Evolutionary conservation across 2,797 vertebrate species (phyloP).

Genomic region (Heteromormyrus szaboi): DNA sequence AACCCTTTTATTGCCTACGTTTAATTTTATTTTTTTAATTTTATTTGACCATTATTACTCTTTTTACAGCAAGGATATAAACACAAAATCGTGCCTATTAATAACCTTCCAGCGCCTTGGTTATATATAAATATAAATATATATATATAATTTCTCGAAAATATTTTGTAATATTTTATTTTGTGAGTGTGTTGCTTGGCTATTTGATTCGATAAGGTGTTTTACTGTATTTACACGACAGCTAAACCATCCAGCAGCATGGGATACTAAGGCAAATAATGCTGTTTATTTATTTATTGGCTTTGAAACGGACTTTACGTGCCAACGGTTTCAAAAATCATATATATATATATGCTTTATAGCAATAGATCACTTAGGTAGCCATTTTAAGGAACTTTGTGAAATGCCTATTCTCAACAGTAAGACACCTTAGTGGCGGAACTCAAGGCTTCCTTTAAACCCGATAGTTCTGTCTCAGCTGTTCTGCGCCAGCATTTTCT

Average conservation of each 20-base stretch:
- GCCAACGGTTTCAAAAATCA: constrained; percentile 38
- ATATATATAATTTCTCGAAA: constrained; percentile 58
- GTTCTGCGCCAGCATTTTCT: constrained; percentile 10
- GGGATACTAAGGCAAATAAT: constrained; percentile 31
- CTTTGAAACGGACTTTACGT: constrained; percentile 46
- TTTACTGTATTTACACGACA: constrained; percentile 48
- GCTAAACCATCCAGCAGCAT: constrained; percentile 16
- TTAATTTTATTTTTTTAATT: constrained; percentile 28
- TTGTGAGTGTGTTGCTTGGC: constrained; percentile 51
- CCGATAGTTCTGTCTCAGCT: constrained; percentile 20
- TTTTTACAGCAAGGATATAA: constrained; percentile 66
- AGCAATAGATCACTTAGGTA: constrained; percentile 19
- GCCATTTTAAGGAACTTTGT: constrained; percentile 45
- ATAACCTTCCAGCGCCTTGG: constrained; percentile 95
- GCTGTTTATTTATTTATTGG: constrained; percentile 33
- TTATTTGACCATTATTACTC: constrained; percentile 18
- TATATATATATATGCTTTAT: constrained; percentile 25
- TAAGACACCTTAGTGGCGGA: constrained; percentile 28
- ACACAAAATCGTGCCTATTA: constrained; percentile 84
- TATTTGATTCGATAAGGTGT: constrained; percentile 58
- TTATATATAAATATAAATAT: constrained; percentile 39
- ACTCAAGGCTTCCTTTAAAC: constrained; percentile 16
- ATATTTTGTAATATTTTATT: constrained; percentile 48
- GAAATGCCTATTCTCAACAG: constrained; percentile 32
- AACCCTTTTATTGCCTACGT: constrained; percentile 51